Evolutionary conservation across 2,113 vertebrate species (phyloP).

Genomic region (Oreotrochilus melanogaster): DNA sequence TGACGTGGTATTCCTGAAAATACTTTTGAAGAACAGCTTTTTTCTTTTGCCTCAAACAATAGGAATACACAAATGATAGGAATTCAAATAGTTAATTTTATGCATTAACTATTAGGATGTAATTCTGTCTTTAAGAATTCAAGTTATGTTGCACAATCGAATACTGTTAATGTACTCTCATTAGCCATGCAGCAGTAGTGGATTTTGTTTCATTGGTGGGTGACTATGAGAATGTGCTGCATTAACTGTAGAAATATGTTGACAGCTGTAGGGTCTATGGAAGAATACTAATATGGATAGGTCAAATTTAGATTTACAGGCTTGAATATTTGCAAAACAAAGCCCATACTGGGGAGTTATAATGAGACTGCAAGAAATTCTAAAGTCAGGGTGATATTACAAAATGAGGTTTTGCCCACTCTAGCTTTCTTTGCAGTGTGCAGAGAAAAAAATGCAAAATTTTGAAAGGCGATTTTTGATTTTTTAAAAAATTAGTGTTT

Average conservation of each 20-base stretch:
- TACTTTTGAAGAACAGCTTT: background rate
- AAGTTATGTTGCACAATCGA: background rate
- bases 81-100: background rate
- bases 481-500: background rate
- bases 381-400: background rate
- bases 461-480: background rate
- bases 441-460: background rate
- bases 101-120: background rate
- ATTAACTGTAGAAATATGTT: background rate
- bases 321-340: background rate
- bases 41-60: background rate
- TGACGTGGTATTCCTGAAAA: background rate
- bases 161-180: background rate
- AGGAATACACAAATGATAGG: background rate
- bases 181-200: background rate
- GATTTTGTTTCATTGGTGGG: background rate
- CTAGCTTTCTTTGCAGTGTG: background rate
- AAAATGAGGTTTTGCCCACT: background rate
- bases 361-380: conserved; percentile 21
- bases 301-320: conserved; percentile 18
- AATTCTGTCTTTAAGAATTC: background rate
- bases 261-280: background rate
- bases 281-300: background rate
- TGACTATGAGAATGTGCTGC: background rate
- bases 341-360: background rate